Percentiles rank a stretch among this genome's conserved stretches.
Evolutionary conservation across 2,797 vertebrate genomes (phyloP).

Genomic region (Micrastur ruficollis): DNA sequence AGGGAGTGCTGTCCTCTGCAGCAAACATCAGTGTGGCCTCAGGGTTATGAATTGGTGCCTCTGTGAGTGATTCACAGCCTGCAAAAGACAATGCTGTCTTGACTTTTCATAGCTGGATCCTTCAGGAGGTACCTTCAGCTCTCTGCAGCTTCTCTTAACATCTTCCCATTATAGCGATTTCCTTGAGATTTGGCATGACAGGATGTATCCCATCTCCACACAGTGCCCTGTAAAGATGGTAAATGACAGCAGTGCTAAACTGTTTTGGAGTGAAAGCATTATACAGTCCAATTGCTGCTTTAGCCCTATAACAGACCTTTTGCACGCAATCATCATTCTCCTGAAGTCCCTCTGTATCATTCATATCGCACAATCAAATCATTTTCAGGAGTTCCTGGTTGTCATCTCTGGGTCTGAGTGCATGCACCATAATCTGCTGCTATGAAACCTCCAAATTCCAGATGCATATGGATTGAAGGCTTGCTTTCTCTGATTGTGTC

Average conservation of each 20-base stretch:
- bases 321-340: not conserved
- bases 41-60: not conserved
- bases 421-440: not conserved
- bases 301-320: not conserved
- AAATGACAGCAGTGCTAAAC: not conserved
- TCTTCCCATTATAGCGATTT: not conserved
- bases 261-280: not conserved
- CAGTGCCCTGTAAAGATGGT: not conserved
- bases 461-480: not conserved
- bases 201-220: not conserved
- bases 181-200: not conserved
- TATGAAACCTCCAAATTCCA: not conserved
- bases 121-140: not conserved
- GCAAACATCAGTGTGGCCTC: not conserved
- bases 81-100: not conserved
- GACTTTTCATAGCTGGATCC: not conserved
- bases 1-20: not conserved
- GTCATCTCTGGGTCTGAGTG: not conserved
- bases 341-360: not conserved
- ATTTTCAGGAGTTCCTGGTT: not conserved
- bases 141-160: not conserved
- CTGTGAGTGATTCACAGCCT: not conserved
- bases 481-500: not conserved
- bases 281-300: not conserved
- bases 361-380: not conserved